phyloP scores from a whole-genome alignment of 1,140 invertebrate genomes.

The Rhopalosiphum maidis region DNA sequence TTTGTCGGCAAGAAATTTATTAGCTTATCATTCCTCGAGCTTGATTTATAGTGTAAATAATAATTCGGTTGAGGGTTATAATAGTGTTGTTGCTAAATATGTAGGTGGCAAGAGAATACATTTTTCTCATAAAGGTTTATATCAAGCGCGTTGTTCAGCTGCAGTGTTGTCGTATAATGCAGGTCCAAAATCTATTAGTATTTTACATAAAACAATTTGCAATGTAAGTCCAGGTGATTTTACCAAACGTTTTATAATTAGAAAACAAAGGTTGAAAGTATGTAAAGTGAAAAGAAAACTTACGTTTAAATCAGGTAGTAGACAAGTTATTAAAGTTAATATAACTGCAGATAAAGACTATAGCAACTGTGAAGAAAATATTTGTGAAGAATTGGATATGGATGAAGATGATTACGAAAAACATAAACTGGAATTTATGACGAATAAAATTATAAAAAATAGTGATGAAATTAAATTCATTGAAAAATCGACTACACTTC shows the following conservation, averaged over 20 bases:
- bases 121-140: not conserved
- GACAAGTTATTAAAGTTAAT: too few relatives aligned
- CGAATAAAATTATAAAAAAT: too few relatives aligned
- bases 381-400: conserved; percentile 14
- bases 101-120: not conserved
- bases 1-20: not conserved
- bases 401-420: not conserved
- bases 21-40: not conserved
- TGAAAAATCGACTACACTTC: not conserved
- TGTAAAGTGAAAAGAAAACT: not conserved
- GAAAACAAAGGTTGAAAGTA: not conserved
- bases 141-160: not conserved
- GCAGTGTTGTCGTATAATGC: not conserved
- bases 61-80: not conserved
- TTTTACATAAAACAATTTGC: not conserved
- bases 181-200: not conserved
- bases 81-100: conserved; percentile 5
- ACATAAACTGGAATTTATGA: not conserved
- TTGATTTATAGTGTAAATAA: not conserved
- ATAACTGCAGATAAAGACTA: too few relatives aligned
- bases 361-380: not conserved
- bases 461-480: too few relatives aligned
- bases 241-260: not conserved
- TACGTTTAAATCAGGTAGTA: too few relatives aligned
- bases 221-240: not conserved